Conservation (phyloP, 2,113 vertebrate species). For the Stercorarius parasiticus region DNA sequence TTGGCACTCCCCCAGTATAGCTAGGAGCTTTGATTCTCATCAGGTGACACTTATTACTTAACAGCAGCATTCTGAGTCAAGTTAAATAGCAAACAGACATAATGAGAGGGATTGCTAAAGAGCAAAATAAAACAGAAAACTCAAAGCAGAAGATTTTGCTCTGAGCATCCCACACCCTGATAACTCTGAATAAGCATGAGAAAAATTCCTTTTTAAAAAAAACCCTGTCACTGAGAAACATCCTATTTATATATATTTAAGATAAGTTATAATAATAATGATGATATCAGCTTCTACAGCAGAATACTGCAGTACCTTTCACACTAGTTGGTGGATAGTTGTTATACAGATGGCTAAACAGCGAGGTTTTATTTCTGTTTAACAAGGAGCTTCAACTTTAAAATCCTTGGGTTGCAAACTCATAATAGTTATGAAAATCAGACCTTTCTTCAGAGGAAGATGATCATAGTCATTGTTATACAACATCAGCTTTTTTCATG, state of each 20-base stretch:
- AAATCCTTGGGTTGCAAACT: background rate
- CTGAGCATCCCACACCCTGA: conserved; percentile 22
- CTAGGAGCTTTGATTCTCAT: conserved; percentile 10
- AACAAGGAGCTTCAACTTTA: background rate
- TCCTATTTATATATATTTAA: conserved; percentile 1
- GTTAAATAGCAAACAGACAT: conserved; percentile 14
- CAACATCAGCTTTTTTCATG: background rate
- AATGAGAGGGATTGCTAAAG: background rate
- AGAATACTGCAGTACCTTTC: background rate
- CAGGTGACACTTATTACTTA: conserved; percentile 49
- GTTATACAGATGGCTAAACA: background rate
- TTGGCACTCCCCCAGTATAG: conserved; percentile 21
- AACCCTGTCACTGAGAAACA: background rate
- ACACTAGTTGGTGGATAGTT: background rate
- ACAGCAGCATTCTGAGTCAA: conserved; percentile 37
- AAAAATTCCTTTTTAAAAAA: background rate
- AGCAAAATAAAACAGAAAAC: conserved; percentile 10
- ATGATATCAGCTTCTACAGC: background rate
- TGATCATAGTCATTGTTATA: background rate
- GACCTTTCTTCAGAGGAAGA: background rate
- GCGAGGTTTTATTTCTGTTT: background rate
- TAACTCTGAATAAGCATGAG: conserved; percentile 6
- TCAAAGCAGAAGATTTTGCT: conserved; percentile 7
- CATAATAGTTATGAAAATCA: background rate
- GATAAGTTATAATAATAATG: background rate